Base-by-base conservation (phyloP, 1,140 invertebrate species). In the Pygmarrhopalites habei region DNA sequence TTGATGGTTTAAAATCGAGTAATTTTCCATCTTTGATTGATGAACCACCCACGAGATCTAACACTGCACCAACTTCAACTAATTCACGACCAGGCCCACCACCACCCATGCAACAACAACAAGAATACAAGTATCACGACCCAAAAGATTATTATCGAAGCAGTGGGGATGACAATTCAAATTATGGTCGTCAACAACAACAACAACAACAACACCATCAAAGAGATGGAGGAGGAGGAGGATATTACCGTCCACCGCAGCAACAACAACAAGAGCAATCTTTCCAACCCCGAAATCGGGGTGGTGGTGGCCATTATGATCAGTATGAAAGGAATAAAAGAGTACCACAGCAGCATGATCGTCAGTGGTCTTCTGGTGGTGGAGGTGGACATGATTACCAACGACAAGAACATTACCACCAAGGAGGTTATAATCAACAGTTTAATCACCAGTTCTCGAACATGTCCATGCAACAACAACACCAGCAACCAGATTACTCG, bases 41-140 rank as follows among this genome's bases (percentile, higher is more conserved):
- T 51, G 58, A 60, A 15, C 49, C 30, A 19, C 51, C 51, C 19
- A 14, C 58, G 30, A 25, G 26, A 28, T 26, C 41, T 58, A 43
- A 35, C 15, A 35, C 39, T 19, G n/a, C n/a, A n/a, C n/a, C n/a
- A n/a, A n/a, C n/a, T n/a, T n/a, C n/a, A n/a, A n/a, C n/a, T n/a
- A n/a, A n/a, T n/a, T n/a, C n/a, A n/a, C n/a, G n/a, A n/a, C n/a
- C n/a, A n/a, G n/a, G 29, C 7, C 57, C 43, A 59, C 41, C 39
- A 10, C 44, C 44, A 19, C 44, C 4, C 44, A 10, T 10, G 4
- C 44, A 47, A 47, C 44, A 47, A 25, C 44, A 47, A 25, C 44
- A 47, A 25, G 7, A 47, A 35, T 35, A 15, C 32, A 5, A 35
- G 5, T 15, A 7, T 35, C 32, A 35, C 32, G 15, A 35, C 32